These are phyloP conservation scores for Luffia ferchaultella DNA, from an alignment of 2,888 invertebrate genomes.

Conservation along the genomic window DNA sequence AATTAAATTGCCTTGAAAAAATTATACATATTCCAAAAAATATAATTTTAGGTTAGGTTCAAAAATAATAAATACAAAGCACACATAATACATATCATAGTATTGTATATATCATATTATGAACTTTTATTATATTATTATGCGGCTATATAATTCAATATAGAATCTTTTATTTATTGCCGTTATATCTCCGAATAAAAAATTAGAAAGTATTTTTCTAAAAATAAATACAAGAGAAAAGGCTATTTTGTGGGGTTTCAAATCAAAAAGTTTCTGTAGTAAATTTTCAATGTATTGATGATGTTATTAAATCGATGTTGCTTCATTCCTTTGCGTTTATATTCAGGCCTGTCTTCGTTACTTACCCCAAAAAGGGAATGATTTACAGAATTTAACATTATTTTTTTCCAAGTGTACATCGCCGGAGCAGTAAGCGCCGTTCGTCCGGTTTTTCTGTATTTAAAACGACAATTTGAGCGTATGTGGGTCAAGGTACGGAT, in stretches of 20 bases:
- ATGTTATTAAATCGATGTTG: neutral
- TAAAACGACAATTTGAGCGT: conserved; percentile 61
- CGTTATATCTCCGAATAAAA: too few species aligned
- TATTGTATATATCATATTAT: too few species aligned
- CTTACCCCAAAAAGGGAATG: too few species aligned
- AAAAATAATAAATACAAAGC: too few species aligned
- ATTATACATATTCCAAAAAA: too few species aligned
- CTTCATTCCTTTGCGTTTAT: neutral
- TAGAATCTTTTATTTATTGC: too few species aligned
- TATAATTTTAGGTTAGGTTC: too few species aligned
- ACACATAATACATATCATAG: too few species aligned
- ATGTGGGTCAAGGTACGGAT: conserved; percentile 65
- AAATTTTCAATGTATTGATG: neutral
- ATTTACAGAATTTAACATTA: neutral
- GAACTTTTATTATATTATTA: too few species aligned
- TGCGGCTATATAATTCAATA: too few species aligned
- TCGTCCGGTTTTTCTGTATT: conserved; percentile 62
- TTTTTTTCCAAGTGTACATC: neutral
- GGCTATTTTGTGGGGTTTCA: neutral
- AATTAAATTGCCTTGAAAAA: too few species aligned
- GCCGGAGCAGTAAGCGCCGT: neutral
- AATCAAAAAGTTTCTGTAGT: neutral
- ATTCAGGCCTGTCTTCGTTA: neutral
- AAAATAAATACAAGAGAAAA: neutral
- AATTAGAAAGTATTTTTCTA: neutral